Base-by-base conservation (phyloP, 2,113 vertebrate species). In the Petromus typicus region DNA sequence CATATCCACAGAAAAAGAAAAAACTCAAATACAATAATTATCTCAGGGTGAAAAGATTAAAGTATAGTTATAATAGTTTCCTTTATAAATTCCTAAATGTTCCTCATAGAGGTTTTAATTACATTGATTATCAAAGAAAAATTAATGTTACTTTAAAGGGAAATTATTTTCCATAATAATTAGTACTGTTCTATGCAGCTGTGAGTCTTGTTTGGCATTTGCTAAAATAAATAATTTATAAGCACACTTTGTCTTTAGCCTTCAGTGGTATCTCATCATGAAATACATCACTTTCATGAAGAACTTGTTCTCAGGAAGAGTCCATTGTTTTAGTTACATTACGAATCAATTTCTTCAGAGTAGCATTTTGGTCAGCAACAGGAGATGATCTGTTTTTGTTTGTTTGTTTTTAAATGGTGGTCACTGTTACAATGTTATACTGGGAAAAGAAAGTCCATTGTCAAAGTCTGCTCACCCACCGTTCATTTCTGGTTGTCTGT, bases 61-160 rank as follows among this genome's bases (percentile, higher is more conserved):
- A 45, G 27, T 2, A 3, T 63, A 30, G 54, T 48, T n/a, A 30
- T 11, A 22, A 40, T 34, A 27, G 23, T 84, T 59, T 88, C 34
- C 82, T 75, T 80, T 48, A 56, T 30, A 73, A 14, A 90, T 56
- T 91, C 88, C 12, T 88, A 82, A 85, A 54, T 61, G 22, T 63
- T 64, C 88, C 85, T 82, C 81, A 87, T 45, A 93, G 27, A 86
- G 2, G 17, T 69, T 90, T 80, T 48, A 13, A 92, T 92, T 80
- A 59, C 56, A 18, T 89, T 96, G 67, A 88, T 88, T 76, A 90
- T 92, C 64, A 93, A 91, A 86, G n/a, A 87, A 93, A 76, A 96
- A 81, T 59, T 91, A 94, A 81, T 37, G 76, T 86, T 85, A 61
- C 48, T 76, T 91, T 51, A 93, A 82, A 87, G 87, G 48, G 17